Evolutionary conservation across 2,113 vertebrate genomes (phyloP).

Genomic region (Lipotes vexillifer): DNA sequence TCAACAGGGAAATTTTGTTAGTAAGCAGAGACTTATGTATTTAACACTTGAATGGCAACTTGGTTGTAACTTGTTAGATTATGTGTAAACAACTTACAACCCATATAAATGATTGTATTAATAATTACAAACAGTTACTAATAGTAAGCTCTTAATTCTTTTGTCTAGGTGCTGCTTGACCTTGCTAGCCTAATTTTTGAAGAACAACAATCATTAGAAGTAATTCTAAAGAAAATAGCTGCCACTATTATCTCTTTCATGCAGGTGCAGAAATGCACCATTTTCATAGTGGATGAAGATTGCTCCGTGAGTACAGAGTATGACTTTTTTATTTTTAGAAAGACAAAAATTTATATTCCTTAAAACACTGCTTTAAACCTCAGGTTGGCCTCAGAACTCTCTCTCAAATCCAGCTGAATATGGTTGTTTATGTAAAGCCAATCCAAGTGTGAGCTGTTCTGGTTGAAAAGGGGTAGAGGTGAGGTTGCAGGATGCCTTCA

Average conservation of each 20-base stretch:
- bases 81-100: neutral
- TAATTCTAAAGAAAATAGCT: constrained; percentile 94
- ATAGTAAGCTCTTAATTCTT: neutral
- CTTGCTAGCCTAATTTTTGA: constrained; percentile 97
- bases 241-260: constrained; percentile 98
- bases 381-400: neutral
- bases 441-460: neutral
- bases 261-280: constrained; percentile 94
- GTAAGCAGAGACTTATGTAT: neutral
- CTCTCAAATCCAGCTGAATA: neutral
- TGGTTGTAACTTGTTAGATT: neutral
- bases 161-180: constrained; percentile 91
- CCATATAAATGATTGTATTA: neutral
- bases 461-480: neutral
- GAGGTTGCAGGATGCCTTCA: neutral
- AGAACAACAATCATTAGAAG: constrained; percentile 95
- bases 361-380: neutral
- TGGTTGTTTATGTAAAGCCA: neutral
- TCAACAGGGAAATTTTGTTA: neutral
- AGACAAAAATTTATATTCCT: neutral
- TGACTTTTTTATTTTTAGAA: neutral
- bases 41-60: neutral
- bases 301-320: constrained; percentile 84
- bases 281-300: constrained; percentile 94
- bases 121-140: neutral